Base-by-base conservation (phyloP, 2,888 invertebrate species). In the Napeogenes sylphis region DNA sequence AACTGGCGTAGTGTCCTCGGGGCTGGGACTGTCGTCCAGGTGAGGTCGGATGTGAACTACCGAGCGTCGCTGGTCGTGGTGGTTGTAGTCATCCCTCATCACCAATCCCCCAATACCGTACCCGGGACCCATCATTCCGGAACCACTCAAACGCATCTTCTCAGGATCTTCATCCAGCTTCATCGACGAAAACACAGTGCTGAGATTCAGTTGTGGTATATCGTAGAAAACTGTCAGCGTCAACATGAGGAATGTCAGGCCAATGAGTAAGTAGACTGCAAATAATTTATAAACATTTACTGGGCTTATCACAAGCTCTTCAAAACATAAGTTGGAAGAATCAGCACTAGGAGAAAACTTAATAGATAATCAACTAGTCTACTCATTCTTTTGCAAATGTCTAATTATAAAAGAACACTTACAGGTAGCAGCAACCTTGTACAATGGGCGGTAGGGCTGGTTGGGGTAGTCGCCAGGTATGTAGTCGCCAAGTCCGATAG, bases 401-500 rank as follows among this genome's bases (percentile, higher is more conserved):
- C 4, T 35, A 35, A 35, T 35, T 35, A 35, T 2, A 35, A 35
- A 35, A 35, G 1, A 4, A 35, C 35, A 88, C 92, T 92, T 85
- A 94, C 95, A 92, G 64, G 96, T 96, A 33, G 95, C 95, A 63
- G 92, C 92, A 59, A 97, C 93, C 91, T 97, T 97, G 85, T 97
- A 97, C 14, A 96, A 71, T 0, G 96, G 94, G 54, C 96, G 91
- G 86, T 94, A 93, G n/a, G 92, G 92, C 79, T 96, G 95, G 70
- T 93, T 92, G 0, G 94, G 93, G 10, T 93, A 91, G 78, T 97
- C 96, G 0, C 96, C 96, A 0, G 97, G 97, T 70, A 97, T 96
- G 86, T 96, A 97, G 85, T 97, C 97, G 0, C 97, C 97, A 3
- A 97, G 91, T 13, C 97, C 96, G 75, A 97, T 95, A 67, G 97